Evolutionary conservation across 1,140 invertebrate genomes (phyloP), one percentile per base, ranked within the genome.

Genomic region (Subanguina moxae): DNA sequence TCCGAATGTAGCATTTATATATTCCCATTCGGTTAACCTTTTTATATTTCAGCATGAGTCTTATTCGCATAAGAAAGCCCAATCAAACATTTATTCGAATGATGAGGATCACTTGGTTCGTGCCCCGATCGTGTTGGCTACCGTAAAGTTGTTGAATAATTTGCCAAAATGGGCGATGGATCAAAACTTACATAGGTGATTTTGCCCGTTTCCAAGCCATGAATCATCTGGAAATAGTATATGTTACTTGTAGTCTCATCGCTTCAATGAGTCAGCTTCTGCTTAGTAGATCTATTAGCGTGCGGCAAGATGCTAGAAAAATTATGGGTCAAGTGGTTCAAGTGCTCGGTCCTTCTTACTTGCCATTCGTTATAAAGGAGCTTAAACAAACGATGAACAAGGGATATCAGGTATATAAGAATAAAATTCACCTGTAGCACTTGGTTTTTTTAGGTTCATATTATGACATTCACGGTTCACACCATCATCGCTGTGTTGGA

Each of bases 101-200:
- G 87, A 88, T 68, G 91, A 95, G 76, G 90, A 93, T 72, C 92
- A 96, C 80, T 89, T 96, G 72, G 84, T 91, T 65, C 86, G 91
- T 65, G 90, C 96, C 13, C 93, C 94, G 0, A 89, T 97, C 72
- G 92, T 92, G 0, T 83, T 96, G 45, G 92, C 94, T 0, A 86
- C 94, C 72, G 90, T 96, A 0, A 95, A 95, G 81, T 80, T 98
- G 23, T 80, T 98, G 13, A 91, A 95, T 77, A 89, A 90, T 75
- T 84, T 97, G 43, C 93, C 94, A 0, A 84, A 65, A 38, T 59
- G 48, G 87, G 71, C 91, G 28, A 78, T 95, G 17, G 87, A 90
- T 43, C 83, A 86, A 58, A 90, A 92, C 84, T 83, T 96, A 43
- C 89, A 91, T 30, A 88, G 89, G 90, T 90, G 84, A 86, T 83